Conservation (phyloP, 2,888 invertebrate genomes). For the Harpalus rubripes region DNA sequence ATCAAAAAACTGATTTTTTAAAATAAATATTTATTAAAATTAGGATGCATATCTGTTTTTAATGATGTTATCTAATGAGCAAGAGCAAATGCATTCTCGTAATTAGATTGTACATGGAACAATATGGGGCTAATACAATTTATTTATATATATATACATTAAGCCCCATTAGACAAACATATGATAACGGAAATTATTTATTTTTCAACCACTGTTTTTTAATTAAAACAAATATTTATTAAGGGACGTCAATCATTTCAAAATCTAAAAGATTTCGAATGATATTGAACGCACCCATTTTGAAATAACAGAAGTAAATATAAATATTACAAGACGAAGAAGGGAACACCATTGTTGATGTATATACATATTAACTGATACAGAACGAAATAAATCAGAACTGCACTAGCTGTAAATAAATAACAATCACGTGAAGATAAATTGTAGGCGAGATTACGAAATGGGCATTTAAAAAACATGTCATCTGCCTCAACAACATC, state of each 20-base stretch:
- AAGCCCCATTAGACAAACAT: background rate
- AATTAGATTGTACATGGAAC: background rate
- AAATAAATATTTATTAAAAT: too few species aligned
- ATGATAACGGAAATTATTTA: background rate
- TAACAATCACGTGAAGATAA: background rate
- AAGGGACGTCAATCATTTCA: background rate
- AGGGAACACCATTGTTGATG: conserved; percentile 39
- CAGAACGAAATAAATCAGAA: background rate
- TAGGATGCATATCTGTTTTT: background rate
- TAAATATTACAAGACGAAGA: background rate
- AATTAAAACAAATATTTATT: background rate
- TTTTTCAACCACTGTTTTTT: background rate
- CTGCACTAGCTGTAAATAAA: background rate
- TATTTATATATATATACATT: background rate
- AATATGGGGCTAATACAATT: background rate
- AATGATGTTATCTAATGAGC: background rate
- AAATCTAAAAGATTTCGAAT: background rate
- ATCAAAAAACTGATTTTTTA: too few species aligned
- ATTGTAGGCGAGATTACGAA: background rate
- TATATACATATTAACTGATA: background rate
- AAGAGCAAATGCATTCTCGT: background rate
- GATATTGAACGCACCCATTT: too few species aligned
- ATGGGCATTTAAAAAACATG: background rate
- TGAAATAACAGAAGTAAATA: too few species aligned
- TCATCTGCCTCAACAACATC: background rate